Percentiles rank a stretch among this genome's conserved stretches.
Conservation (phyloP, 2,888 invertebrate genomes). For the Heteromyza rotundicornis region DNA sequence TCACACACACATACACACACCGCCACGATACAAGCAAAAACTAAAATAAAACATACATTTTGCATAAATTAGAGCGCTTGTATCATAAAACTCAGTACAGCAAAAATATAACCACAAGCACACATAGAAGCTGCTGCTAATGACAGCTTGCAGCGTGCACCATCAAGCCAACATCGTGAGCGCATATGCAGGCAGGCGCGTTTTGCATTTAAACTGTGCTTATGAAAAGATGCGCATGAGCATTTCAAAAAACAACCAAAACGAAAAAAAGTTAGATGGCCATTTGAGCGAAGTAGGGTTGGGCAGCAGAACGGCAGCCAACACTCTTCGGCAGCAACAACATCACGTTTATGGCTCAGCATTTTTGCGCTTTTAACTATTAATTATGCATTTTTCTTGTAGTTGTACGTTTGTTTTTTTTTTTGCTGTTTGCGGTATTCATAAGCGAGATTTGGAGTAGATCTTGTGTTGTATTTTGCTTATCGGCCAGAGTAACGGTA, state of each 20-base stretch:
- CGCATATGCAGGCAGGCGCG: background rate
- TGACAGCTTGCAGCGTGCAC: background rate
- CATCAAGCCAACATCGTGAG: too few relatives aligned
- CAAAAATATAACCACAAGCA: background rate
- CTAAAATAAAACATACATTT: slow-evolving; percentile 29
- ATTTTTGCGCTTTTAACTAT: slow-evolving; percentile 27
- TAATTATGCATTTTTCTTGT: slow-evolving; percentile 48
- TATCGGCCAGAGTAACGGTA: slow-evolving; percentile 44
- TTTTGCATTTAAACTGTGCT: background rate
- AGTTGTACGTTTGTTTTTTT: slow-evolving; percentile 26
- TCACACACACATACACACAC: background rate
- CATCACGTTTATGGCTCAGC: background rate
- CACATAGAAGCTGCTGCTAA: background rate
- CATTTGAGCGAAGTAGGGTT: background rate
- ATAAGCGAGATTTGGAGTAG: slow-evolving; percentile 7
- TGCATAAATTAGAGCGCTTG: slow-evolving; percentile 50
- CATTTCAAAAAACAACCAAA: too few relatives aligned
- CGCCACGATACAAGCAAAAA: background rate
- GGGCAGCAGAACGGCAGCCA: background rate
- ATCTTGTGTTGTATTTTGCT: slow-evolving; percentile 1
- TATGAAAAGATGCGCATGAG: background rate
- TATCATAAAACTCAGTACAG: slow-evolving; percentile 37
- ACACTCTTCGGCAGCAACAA: background rate
- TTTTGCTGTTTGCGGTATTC: slow-evolving; percentile 13
- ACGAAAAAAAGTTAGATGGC: too few relatives aligned